Evolutionary conservation across 2,113 vertebrate genomes (phyloP).

Genomic region (Anolis carolinensis): DNA sequence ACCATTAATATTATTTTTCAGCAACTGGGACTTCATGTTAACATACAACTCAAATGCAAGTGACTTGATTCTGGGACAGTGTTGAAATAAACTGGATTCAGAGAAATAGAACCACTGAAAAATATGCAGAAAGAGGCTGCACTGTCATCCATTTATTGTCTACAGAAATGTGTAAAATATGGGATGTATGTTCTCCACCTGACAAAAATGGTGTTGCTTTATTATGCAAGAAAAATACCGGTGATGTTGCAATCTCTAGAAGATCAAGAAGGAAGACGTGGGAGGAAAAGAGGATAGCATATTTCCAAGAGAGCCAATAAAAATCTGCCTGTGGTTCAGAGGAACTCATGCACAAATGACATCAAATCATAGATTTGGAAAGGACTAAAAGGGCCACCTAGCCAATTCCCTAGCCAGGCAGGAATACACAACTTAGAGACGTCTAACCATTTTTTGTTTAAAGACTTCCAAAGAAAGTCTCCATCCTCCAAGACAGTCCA

Average conservation of each 20-base stretch:
- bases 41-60: neutral
- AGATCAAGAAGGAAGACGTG: conserved; percentile 17
- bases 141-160: neutral
- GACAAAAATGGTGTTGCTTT: neutral
- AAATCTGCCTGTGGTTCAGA: conserved; percentile 37
- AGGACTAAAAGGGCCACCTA: too few species aligned
- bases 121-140: neutral
- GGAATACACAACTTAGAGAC: too few species aligned
- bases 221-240: neutral
- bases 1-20: neutral
- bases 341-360: neutral
- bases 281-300: neutral
- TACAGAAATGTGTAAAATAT: neutral
- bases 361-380: neutral
- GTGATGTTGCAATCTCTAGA: conserved; percentile 11
- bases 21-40: neutral
- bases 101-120: neutral
- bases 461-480: too few species aligned
- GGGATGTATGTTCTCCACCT: neutral
- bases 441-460: too few species aligned
- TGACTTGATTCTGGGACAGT: neutral
- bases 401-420: too few species aligned
- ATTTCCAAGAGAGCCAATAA: conserved; percentile 1
- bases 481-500: too few species aligned
- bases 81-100: neutral